Conservation (phyloP, 1,140 invertebrate genomes). For the Drosophila nigrodunni region DNA sequence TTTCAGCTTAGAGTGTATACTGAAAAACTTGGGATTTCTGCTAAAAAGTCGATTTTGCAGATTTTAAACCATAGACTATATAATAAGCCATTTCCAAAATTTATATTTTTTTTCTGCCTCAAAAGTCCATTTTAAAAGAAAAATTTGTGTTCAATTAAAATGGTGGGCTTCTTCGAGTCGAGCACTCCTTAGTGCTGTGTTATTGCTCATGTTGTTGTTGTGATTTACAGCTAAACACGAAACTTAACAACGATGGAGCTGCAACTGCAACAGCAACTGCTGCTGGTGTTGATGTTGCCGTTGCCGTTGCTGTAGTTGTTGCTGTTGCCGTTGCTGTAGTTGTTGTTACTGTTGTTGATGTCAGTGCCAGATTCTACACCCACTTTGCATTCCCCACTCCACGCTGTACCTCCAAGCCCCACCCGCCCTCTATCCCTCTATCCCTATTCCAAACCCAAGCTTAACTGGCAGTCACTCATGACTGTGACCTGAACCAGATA, state of each 20-base stretch:
- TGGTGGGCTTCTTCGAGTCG: neutral
- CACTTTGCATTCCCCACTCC: neutral
- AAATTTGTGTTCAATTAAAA: too few species aligned
- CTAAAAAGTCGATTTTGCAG: too few species aligned
- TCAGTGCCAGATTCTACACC: conserved; percentile 39
- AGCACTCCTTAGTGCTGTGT: neutral
- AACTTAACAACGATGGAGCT: conserved; percentile 40
- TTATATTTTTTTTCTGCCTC: too few species aligned
- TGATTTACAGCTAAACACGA: conserved; percentile 66
- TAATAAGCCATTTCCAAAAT: too few species aligned
- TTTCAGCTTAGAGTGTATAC: too few species aligned
- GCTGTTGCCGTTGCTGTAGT: conserved; percentile 41
- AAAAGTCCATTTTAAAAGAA: too few species aligned
- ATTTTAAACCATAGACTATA: too few species aligned
- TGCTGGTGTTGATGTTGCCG: conserved; percentile 42
- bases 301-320: conserved; percentile 22
- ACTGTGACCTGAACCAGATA: conserved; percentile 80
- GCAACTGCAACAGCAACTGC: conserved; percentile 42
- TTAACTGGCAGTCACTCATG: conserved; percentile 71
- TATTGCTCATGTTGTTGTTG: conserved; percentile 44
- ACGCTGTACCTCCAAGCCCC: neutral
- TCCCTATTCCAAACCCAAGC: conserved; percentile 2
- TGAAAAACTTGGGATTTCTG: too few species aligned
- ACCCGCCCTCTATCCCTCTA: conserved; percentile 3
- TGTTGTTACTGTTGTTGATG: conserved; percentile 45